Conservation (phyloP, 2,888 invertebrate genomes). For the Eupithecia subumbrata region DNA sequence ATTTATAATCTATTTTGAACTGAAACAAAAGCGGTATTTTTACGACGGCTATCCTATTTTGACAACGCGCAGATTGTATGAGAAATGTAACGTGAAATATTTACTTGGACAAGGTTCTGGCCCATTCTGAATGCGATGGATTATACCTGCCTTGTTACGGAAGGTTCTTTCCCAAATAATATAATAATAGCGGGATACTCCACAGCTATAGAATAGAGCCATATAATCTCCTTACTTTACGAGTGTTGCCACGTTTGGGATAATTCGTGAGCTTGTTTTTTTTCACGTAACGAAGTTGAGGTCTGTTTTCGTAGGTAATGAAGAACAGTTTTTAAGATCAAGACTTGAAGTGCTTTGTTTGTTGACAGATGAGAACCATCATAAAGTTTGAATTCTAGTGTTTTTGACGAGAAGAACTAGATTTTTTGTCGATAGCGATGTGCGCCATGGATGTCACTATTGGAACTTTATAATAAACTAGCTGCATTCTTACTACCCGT, state of each 20-base stretch:
- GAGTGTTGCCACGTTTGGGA: neutral
- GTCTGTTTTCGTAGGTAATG: conserved; percentile 1
- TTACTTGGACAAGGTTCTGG: neutral
- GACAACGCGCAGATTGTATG: neutral
- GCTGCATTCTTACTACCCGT: too few species aligned
- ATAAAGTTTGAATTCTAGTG: neutral
- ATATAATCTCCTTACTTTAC: neutral
- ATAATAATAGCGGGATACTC: neutral
- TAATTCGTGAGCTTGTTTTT: neutral
- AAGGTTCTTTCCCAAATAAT: neutral
- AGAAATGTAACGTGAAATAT: neutral
- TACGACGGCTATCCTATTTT: neutral
- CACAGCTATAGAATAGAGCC: neutral
- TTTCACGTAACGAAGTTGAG: neutral
- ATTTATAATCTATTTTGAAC: neutral
- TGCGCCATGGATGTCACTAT: too few species aligned
- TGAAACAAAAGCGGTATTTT: neutral
- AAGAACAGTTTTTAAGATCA: neutral
- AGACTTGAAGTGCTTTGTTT: neutral
- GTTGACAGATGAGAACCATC: neutral
- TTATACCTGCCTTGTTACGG: neutral
- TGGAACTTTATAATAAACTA: too few species aligned
- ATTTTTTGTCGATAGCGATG: neutral
- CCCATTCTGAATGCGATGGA: neutral
- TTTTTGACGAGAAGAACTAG: too few species aligned